Percentiles rank a stretch among this genome's conserved stretches.
phyloP scores from a whole-genome alignment of 1,140 invertebrate species.

The Ostrea edulis region DNA sequence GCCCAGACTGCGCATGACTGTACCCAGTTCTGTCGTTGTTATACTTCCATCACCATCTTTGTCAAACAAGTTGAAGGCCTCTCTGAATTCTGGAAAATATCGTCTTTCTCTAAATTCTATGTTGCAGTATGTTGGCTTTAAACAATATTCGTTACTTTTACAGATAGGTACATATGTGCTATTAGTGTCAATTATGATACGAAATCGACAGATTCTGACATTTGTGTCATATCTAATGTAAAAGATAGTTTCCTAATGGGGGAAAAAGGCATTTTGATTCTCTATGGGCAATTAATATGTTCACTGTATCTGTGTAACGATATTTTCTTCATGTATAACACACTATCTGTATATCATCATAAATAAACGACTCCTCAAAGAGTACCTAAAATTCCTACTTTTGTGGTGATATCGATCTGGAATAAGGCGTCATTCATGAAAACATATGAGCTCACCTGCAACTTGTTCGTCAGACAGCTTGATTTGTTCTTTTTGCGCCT shows the following conservation, averaged over 20 bases:
- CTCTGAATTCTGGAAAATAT: conserved; percentile 88
- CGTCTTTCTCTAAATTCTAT: background rate
- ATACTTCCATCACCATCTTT: conserved; percentile 95
- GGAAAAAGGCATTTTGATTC: background rate
- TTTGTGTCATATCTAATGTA: too few relatives aligned
- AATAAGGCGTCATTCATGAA: background rate
- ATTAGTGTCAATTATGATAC: too few relatives aligned
- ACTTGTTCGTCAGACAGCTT: background rate
- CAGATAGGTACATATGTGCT: too few relatives aligned
- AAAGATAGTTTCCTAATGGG: too few relatives aligned
- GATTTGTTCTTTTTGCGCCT: conserved; percentile 22
- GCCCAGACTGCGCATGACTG: conserved; percentile 94
- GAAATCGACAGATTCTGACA: too few relatives aligned
- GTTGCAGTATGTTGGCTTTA: background rate
- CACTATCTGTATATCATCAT: too few relatives aligned
- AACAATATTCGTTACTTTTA: too few relatives aligned
- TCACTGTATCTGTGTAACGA: too few relatives aligned
- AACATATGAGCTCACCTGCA: background rate
- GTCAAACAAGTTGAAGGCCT: conserved; percentile 98
- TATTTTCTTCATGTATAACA: too few relatives aligned
- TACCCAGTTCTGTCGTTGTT: conserved; percentile 65
- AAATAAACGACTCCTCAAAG: too few relatives aligned
- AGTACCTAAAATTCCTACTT: too few relatives aligned
- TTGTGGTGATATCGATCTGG: background rate
- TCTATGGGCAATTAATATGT: too few relatives aligned